Evolutionary conservation across 1,140 invertebrate genomes (phyloP), one percentile per base, ranked within the genome.

Genomic region (Magallana angulata): DNA sequence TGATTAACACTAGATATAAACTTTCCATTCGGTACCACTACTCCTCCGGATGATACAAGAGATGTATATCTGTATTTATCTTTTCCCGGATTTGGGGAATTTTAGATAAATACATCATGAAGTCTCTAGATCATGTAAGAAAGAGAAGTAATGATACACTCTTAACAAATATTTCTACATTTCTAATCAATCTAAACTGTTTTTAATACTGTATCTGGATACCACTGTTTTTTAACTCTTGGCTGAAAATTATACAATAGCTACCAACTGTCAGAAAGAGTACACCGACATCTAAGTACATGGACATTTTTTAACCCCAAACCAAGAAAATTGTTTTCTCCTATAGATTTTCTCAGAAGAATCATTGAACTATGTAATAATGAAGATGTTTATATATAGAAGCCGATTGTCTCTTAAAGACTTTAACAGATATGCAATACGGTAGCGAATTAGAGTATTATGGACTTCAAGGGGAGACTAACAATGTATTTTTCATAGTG

Each of bases 51-150:
- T 82, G 81, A 82, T 14, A 24, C 57, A 7, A 58, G 57, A 82
- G 81, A 82, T 11, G 8, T 57, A 8, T 57, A 57, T 82, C 81
- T 82, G 81, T n/a, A 82, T 82, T 57, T 57, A 82, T 57, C 48
- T 82, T 82, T 82, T 58, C 81, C 57, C 36, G 56, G 81, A n/a
- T 82, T 5, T 14, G 48, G 48, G 81, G 81, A 82, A 76, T 76
- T 82, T 82, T 82, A 82, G 57, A 82, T 82, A 82, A 58, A 82
- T 82, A 57, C 81, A 82, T 82, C 81, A 82, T 82, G 16, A 58
- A 30, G 81, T 82, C 81, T 82, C 81, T 24, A 57, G 9, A 82
- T 76, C 68, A 76, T 12, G 7, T 12, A 12, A 12, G 8, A 36
- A 30, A 76, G 68, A 30, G 60, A 62, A 76, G 68, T 30, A 76